Conservation (phyloP, 2,113 vertebrate species). For the Phyllopteryx taeniolatus region DNA sequence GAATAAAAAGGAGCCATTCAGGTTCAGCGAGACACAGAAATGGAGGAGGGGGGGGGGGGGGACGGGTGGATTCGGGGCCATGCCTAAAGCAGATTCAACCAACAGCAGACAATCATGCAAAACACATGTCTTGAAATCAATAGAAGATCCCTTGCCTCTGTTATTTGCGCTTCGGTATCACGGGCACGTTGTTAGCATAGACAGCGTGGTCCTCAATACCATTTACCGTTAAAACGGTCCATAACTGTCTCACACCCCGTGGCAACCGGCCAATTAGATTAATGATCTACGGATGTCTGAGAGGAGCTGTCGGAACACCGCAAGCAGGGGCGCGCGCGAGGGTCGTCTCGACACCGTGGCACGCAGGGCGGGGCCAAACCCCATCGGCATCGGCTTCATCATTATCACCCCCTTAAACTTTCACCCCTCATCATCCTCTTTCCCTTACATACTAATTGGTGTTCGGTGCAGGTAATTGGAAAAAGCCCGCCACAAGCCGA, state of each 20-base stretch:
- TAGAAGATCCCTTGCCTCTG: constrained; percentile 35
- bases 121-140: constrained; percentile 53
- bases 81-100: constrained; percentile 49
- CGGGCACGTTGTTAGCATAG: constrained; percentile 43
- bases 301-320: constrained; percentile 47
- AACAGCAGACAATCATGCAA: constrained; percentile 64
- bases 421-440: constrained; percentile 68
- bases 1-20: constrained; percentile 73
- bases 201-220: constrained; percentile 55
- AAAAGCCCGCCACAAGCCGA: constrained; percentile 49
- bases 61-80: constrained; percentile 33
- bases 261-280: constrained; percentile 73
- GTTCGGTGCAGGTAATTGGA: constrained; percentile 65
- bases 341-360: constrained; percentile 32
- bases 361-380: constrained; percentile 44
- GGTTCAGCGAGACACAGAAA: constrained; percentile 55
- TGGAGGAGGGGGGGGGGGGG: constrained; percentile 16
- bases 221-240: constrained; percentile 68
- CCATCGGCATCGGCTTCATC: constrained; percentile 66
- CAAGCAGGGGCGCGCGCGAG: constrained; percentile 30
- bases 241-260: constrained; percentile 59
- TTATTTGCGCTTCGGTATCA: constrained; percentile 55
- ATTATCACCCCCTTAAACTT: constrained; percentile 75
- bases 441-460: constrained; percentile 70
- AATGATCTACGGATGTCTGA: constrained; percentile 71